phyloP scores from a whole-genome alignment of 1,140 invertebrate species.

The Zaprionus ghesquierei region DNA sequence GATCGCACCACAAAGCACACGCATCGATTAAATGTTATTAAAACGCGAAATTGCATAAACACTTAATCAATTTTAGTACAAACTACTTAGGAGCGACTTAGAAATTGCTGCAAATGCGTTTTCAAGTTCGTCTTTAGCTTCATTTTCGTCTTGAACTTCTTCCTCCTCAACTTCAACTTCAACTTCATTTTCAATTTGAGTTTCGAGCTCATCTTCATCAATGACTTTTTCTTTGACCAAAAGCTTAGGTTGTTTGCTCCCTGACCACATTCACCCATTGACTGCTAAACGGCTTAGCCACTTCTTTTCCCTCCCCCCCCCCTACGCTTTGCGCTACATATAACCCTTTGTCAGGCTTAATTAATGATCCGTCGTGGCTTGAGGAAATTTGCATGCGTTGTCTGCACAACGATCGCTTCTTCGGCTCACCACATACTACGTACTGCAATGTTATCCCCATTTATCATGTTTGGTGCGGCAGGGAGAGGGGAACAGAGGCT shows the following conservation, averaged over 20 bases:
- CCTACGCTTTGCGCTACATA: too few relatives aligned
- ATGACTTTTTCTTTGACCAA: neutral
- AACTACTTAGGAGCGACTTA: constrained; percentile 15
- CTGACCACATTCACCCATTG: constrained; percentile 13
- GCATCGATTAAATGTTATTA: constrained; percentile 72
- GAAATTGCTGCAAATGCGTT: constrained; percentile 19
- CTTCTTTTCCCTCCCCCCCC: neutral
- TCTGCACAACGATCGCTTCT: constrained; percentile 50
- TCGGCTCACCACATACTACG: constrained; percentile 5
- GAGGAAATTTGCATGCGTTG: constrained; percentile 50
- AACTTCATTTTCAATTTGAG: neutral
- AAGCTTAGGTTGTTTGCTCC: constrained; percentile 23
- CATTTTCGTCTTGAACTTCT: neutral
- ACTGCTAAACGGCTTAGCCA: constrained; percentile 6
- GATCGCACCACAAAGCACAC: constrained; percentile 17
- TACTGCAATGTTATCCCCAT: constrained; percentile 47
- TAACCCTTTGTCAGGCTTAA: constrained; percentile 54
- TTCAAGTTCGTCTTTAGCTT: neutral
- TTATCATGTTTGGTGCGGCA: constrained; percentile 53
- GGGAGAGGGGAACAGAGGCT: neutral
- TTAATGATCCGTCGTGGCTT: constrained; percentile 64
- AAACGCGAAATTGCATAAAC: constrained; percentile 66
- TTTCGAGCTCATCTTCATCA: neutral
- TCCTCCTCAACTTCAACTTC: neutral
- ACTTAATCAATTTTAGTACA: constrained; percentile 63